Conservation (phyloP, 2,797 vertebrate genomes). For the Squalus acanthias region DNA sequence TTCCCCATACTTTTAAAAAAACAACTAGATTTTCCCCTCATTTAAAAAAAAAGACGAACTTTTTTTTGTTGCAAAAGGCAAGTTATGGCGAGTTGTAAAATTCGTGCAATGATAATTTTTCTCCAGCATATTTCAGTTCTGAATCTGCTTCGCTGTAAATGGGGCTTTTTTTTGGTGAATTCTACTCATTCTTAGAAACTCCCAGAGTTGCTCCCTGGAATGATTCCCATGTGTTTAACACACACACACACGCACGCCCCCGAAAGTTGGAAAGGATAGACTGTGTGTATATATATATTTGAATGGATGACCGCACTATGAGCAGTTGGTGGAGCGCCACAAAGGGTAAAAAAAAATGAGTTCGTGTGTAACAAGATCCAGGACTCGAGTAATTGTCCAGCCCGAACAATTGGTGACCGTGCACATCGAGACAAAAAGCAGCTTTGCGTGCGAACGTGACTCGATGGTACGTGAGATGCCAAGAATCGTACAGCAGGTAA, state of each 20-base stretch:
- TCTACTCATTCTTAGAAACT: not conserved
- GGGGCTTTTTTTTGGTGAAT: not conserved
- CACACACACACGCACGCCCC: not conserved
- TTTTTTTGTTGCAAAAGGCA: not conserved
- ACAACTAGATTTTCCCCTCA: no score
- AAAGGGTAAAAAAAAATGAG: not conserved
- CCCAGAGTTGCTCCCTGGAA: not conserved
- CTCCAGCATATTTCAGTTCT: not conserved
- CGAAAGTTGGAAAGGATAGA: not conserved
- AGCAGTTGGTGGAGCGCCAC: not conserved
- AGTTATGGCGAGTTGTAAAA: no score
- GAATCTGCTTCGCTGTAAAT: not conserved
- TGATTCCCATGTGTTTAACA: not conserved
- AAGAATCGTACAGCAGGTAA: slow-evolving; percentile 27
- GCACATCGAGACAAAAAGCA: not conserved
- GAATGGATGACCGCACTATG: not conserved
- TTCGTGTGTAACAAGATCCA: slow-evolving; percentile 24
- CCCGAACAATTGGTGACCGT: not conserved
- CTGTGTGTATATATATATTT: not conserved
- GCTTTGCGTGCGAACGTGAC: slow-evolving; percentile 29
- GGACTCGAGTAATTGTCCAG: slow-evolving; percentile 3
- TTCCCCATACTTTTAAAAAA: no score
- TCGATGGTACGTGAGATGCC: slow-evolving; percentile 29
- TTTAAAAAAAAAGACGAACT: not conserved
- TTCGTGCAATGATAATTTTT: no score